Evolutionary conservation across 2,113 vertebrate species (phyloP), one percentile per base, ranked within the genome.

Genomic region (Mohoua ochrocephala): DNA sequence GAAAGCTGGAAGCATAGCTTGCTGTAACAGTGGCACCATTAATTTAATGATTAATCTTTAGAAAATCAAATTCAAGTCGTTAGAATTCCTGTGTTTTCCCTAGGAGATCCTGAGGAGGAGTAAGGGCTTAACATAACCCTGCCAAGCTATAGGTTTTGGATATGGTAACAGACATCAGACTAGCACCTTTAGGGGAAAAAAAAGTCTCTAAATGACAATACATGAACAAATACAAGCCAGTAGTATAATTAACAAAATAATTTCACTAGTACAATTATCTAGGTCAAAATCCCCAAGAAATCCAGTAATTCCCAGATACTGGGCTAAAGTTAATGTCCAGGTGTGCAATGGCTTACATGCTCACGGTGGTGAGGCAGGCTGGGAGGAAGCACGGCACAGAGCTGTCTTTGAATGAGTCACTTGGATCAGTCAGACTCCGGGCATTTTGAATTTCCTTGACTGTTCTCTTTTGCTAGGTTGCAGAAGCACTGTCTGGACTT

Each of bases 321-420:
- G 27, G 26, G 2, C 19, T 71, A 18, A 35, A 47, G 2, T 26
- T 18, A 23, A 19, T 35, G 35, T 21, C 42, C n/a, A 30, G 16
- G 7, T n/a, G 16, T 45, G 31, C 52, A 53, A 3, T 8, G 22
- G 9, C 14, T 78, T 33, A 10, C 13, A 7, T 2, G 23, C 5
- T 12, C 21, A 14, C 0, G 1, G 21, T 15, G 35, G 10, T 2
- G 14, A 71, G 57, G n/a, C 13, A 45, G 57, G 42, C 47, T 71
- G 53, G 22, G 21, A n/a, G 23, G 35, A 39, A 30, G 6, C 1
- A 1, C 4, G 18, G 11, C n/a, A 28, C 15, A 26, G 23, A 0
- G 0, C 20, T 1, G 0, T 13, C 27, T 50, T 57, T 3, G 2
- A n/a, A 47, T 0, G 6, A 35, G 30, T 2, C 4, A 22, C 22